phyloP scores from a whole-genome alignment of 2,888 invertebrate genomes.

The Pristionchus arcanus region DNA sequence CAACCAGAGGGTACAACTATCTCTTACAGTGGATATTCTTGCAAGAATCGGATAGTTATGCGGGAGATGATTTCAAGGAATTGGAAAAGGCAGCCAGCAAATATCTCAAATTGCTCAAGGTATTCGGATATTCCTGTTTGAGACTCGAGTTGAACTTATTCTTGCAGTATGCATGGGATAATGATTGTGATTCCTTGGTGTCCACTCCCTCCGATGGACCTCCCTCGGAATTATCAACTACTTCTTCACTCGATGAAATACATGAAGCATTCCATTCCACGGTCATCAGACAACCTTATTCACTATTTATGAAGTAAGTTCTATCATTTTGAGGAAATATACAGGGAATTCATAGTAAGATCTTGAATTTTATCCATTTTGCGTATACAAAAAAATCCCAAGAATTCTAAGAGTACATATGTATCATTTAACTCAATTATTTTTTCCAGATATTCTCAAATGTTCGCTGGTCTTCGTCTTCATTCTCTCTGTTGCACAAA shows the following conservation, averaged over 20 bases:
- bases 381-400: too few relatives aligned
- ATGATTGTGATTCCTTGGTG: neutral
- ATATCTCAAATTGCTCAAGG: neutral
- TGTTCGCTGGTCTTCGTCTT: constrained; percentile 62
- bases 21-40: constrained; percentile 34
- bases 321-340: neutral
- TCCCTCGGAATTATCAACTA: neutral
- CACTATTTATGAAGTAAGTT: constrained; percentile 44
- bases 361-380: neutral
- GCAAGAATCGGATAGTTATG: neutral
- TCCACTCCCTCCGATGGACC: neutral
- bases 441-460: constrained; percentile 57
- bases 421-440: too few relatives aligned
- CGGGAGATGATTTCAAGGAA: neutral
- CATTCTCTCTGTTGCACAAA: constrained; percentile 49
- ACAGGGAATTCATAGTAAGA: too few relatives aligned
- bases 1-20: neutral
- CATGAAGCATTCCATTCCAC: neutral
- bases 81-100: constrained; percentile 1
- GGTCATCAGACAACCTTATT: neutral
- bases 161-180: constrained; percentile 29
- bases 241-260: neutral
- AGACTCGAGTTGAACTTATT: neutral
- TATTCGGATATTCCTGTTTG: neutral
- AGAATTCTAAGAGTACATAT: too few relatives aligned